Evolutionary conservation across 2,888 invertebrate genomes (phyloP).

Genomic region (Synanthedon vespiformis): DNA sequence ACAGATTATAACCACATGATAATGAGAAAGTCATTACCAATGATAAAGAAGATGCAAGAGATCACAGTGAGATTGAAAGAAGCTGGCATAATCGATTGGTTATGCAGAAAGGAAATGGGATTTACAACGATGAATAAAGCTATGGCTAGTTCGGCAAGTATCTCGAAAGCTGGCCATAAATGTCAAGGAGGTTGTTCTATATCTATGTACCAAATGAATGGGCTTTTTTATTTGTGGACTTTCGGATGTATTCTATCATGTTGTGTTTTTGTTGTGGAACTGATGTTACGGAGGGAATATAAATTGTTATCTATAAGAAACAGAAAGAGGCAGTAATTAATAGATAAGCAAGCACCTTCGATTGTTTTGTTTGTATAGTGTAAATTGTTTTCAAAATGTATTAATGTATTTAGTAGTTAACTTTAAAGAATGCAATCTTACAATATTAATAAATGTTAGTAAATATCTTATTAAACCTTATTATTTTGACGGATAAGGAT

Average conservation of each 20-base stretch:
- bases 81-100: conserved; percentile 26
- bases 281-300: background rate
- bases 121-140: conserved; percentile 29
- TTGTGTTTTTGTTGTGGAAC: conserved; percentile 20
- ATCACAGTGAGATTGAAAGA: conserved; percentile 32
- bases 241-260: conserved; percentile 31
- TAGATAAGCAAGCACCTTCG: too few species aligned
- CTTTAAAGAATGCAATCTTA: too few species aligned
- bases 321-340: too few species aligned
- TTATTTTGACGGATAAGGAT: too few species aligned
- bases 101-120: conserved; percentile 24
- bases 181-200: conserved; percentile 43
- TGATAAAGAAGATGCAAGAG: conserved; percentile 20
- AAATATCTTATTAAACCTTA: too few species aligned
- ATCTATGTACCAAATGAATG: conserved; percentile 29
- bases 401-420: too few species aligned
- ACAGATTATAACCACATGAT: conserved; percentile 40
- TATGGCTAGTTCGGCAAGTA: conserved; percentile 24
- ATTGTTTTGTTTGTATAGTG: too few species aligned
- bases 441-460: too few species aligned
- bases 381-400: too few species aligned
- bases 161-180: conserved; percentile 34
- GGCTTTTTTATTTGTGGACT: conserved; percentile 36
- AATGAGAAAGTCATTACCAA: conserved; percentile 25
- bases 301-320: background rate